Evolutionary conservation across 2,888 invertebrate genomes (phyloP).

Genomic region (Eupithecia pulchellata): DNA sequence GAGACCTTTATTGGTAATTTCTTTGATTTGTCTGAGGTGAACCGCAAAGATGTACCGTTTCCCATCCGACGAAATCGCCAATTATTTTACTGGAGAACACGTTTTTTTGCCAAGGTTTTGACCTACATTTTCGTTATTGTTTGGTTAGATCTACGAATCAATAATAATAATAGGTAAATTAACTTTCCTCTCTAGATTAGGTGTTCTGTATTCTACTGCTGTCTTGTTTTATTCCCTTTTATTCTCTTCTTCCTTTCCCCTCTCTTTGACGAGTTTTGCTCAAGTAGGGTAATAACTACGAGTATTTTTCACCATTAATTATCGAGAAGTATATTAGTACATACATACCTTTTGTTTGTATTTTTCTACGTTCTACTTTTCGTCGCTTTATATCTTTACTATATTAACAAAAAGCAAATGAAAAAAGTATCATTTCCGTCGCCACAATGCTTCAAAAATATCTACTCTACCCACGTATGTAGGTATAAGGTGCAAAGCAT

Average conservation of each 20-base stretch:
- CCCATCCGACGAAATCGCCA: slow-evolving; percentile 21
- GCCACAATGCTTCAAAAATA: background rate
- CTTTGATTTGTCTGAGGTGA: slow-evolving; percentile 39
- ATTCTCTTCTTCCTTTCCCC: background rate
- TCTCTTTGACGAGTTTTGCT: background rate
- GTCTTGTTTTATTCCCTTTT: background rate
- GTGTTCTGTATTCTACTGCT: background rate
- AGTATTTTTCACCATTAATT: too few relatives aligned
- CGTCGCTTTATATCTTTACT: background rate
- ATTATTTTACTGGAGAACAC: background rate
- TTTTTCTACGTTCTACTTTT: background rate
- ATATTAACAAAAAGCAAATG: background rate
- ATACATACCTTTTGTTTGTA: background rate
- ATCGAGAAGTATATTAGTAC: background rate
- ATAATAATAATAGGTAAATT: background rate
- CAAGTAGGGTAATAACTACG: too few relatives aligned
- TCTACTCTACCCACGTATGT: background rate
- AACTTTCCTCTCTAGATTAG: background rate
- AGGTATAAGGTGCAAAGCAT: slow-evolving; percentile 25
- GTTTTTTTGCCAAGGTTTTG: slow-evolving; percentile 9
- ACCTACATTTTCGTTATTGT: background rate
- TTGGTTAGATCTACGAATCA: background rate
- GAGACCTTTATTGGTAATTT: slow-evolving; percentile 32
- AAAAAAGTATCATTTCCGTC: background rate
- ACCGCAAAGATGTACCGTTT: slow-evolving; percentile 43